Percentiles rank a stretch among this genome's conserved stretches.
phyloP scores from a whole-genome alignment of 2,797 vertebrate genomes.

The Hypotaenidia okinawae region DNA sequence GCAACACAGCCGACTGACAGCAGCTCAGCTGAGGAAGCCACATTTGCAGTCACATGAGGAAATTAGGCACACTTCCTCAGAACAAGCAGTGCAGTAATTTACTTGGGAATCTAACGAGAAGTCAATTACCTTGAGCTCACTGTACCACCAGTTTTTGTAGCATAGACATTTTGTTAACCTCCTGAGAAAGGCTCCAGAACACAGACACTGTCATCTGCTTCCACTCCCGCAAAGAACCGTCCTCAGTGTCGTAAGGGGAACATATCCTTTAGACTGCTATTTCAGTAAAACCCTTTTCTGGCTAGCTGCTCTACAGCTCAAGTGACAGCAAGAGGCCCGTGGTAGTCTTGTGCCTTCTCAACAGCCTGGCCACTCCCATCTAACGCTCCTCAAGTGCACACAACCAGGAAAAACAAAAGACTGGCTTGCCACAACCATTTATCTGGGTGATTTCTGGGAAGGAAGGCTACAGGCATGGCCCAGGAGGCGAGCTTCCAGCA shows the following conservation, averaged over 20 bases:
- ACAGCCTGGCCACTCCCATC: not conserved
- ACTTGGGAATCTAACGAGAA: not conserved
- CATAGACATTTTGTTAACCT: not conserved
- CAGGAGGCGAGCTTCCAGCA: not conserved
- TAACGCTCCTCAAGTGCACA: not conserved
- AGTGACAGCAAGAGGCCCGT: not conserved
- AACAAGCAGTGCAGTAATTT: not conserved
- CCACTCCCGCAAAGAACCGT: fast-evolving
- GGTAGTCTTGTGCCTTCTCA: not conserved
- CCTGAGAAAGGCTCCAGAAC: not conserved
- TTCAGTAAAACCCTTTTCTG: not conserved
- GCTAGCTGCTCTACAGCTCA: not conserved
- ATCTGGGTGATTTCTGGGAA: not conserved
- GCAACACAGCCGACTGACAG: fast-evolving
- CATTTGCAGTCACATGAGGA: not conserved
- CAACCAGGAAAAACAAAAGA: not conserved
- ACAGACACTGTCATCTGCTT: not conserved
- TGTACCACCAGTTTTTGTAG: fast-evolving
- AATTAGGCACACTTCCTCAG: not conserved
- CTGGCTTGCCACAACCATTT: not conserved
- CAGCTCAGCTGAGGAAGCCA: not conserved
- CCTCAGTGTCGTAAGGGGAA: not conserved
- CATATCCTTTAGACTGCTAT: not conserved
- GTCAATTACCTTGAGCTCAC: not conserved
- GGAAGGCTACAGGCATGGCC: not conserved